Base-by-base conservation (phyloP, 2,113 vertebrate species). In the Amphiprion percula region DNA sequence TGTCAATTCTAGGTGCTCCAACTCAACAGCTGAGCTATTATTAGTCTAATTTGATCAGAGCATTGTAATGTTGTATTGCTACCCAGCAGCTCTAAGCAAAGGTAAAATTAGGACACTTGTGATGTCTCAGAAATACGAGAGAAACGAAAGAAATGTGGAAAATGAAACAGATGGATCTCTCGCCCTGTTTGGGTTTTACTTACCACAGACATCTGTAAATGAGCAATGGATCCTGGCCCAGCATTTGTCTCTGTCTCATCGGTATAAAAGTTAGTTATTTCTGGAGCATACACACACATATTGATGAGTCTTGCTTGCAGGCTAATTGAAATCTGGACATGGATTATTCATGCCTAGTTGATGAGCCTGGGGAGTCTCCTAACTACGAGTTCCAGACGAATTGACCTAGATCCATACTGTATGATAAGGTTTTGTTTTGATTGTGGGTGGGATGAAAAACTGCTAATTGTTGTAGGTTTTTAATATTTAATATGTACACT, bases 281-380 rank as follows among this genome's bases (percentile, higher is more conserved):
- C 74, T 85, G 77, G 68, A 76, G 23, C 68, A 1, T 30, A 66
- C 67, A 62, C 61, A 3, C 79, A 54, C 52, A 82, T 26, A 84
- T 76, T 79, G 87, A 92, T 87, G 74, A 84, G 76, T 83, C 1
- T 80, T 56, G 75, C 83, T 90, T 39, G 58, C 63, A 84, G 88
- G 79, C 73, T 90, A 90, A 92, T 92, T 93, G 77, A 90, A 92
- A 93, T 90, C 79, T 92, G 81, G 28, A 81, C 76, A 81, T 90
- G 79, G 90, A 92, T 90, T 88, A 93, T 91, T 92, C 69, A 91
- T 90, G 91, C 77, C 62, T 67, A 65, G 67, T 79, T 93, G 85
- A 88, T 85, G 86, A 92, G 86, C 86, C 81, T 39, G 74, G 88
- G 86, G 90, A 91, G 71, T 87, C 83, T 87, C 78, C 82, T 52